Conservation (phyloP, 2,888 invertebrate species). For the Plemyria rubiginata region DNA sequence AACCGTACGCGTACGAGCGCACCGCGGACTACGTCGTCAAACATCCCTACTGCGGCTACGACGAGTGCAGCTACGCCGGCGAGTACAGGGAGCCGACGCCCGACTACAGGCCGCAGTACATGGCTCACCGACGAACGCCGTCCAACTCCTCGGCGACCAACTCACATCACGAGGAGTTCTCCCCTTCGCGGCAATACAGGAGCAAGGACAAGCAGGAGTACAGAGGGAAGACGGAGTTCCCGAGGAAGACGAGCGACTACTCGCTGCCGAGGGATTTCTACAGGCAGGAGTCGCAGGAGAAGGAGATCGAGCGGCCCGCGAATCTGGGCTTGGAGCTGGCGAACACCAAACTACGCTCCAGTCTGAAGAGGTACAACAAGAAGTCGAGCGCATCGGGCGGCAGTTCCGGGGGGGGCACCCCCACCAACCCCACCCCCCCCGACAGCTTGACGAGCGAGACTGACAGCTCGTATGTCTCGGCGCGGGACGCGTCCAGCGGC, state of each 20-base stretch:
- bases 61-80: slow-evolving; percentile 63
- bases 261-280: slow-evolving; percentile 72
- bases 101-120: slow-evolving; percentile 70
- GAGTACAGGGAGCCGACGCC: slow-evolving; percentile 71
- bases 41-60: slow-evolving; percentile 74
- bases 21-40: slow-evolving; percentile 77
- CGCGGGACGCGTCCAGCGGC: slow-evolving; percentile 89
- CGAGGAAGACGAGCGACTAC: slow-evolving; percentile 68
- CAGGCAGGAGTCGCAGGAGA: slow-evolving; percentile 68
- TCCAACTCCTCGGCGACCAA: slow-evolving; percentile 88
- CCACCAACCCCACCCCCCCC: slow-evolving; percentile 93
- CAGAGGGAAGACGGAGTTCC: slow-evolving; percentile 69
- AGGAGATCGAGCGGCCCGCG: slow-evolving; percentile 74
- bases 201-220: slow-evolving; percentile 63
- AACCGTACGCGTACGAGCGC: slow-evolving; percentile 70
- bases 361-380: slow-evolving; percentile 89
- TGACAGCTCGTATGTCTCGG: slow-evolving; percentile 95
- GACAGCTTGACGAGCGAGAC: slow-evolving; percentile 93
- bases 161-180: slow-evolving; percentile 81
- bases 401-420: slow-evolving; percentile 88
- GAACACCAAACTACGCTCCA: slow-evolving; percentile 89
- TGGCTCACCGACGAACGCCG: slow-evolving; percentile 90
- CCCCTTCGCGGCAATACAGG: slow-evolving; percentile 68
- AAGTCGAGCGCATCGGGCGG: slow-evolving; percentile 83
- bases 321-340: slow-evolving; percentile 87